Evolutionary conservation across 37 sponge, comb jelly and placozoan genomes (phyloP).

Genomic region (Aplysina aerophoba): DNA sequence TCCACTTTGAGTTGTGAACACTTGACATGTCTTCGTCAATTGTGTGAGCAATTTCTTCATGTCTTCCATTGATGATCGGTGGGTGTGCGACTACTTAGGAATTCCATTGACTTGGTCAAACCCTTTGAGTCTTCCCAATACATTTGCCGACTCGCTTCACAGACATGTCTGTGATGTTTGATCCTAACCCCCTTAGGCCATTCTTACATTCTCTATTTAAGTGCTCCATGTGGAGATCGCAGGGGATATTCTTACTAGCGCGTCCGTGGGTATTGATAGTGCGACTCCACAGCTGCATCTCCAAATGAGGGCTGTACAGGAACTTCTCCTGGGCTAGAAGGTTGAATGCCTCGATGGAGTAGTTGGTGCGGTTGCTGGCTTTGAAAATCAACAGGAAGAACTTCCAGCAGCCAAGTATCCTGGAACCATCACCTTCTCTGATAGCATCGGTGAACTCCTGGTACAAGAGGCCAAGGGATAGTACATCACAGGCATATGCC

Average conservation of each 20-base stretch:
- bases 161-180: slow-evolving; percentile 13
- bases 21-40: no score
- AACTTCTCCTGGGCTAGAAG: slow-evolving; percentile 30
- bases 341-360: slow-evolving; percentile 42
- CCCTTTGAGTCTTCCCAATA: slow-evolving; percentile 4
- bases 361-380: slow-evolving; percentile 23
- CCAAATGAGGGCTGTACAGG: slow-evolving; percentile 25
- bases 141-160: slow-evolving; percentile 40
- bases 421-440: slow-evolving; percentile 51
- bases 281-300: slow-evolving; percentile 37
- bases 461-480: slow-evolving; percentile 38
- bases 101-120: no score
- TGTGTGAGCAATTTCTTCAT: no score
- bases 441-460: slow-evolving; percentile 52
- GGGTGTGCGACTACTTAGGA: no score
- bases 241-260: slow-evolving; percentile 44
- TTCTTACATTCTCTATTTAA: slow-evolving; percentile 33
- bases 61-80: no score
- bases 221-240: slow-evolving; percentile 59
- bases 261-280: slow-evolving; percentile 40
- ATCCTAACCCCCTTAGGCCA: neutral
- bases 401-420: slow-evolving; percentile 51
- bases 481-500: slow-evolving; percentile 38
- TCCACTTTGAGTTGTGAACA: no score
- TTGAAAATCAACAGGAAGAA: slow-evolving; percentile 39